Base-by-base conservation (phyloP, 2,113 vertebrate genomes). In the Meriones unguiculatus region DNA sequence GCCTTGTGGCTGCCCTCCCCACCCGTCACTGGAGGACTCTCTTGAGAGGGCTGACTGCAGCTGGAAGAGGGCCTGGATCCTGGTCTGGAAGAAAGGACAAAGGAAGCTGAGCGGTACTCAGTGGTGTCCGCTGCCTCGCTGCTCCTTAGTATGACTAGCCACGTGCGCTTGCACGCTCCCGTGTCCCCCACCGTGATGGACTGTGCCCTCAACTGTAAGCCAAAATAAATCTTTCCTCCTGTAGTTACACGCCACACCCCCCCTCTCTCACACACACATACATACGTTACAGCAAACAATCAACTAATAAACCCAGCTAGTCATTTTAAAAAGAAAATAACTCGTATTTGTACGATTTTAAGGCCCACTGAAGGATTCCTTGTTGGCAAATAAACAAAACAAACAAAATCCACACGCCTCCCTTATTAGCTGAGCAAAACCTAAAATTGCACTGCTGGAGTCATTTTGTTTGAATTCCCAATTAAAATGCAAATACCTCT, bases 391-490 rank as follows among this genome's bases (percentile, higher is more conserved):
- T 52, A 93, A 92, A 97, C 62, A 70, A 90, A 93, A 30, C 73
- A 78, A 87, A 93, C 52, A 80, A 92, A 96, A 50, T 67, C 28
- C 85, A 85, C 62, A 32, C 65, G 54, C 10, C 5, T 92, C 46
- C 70, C 50, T 22, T 84, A 41, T 64, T 87, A 94, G 64, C 75
- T 90, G 95, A 46, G 90, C 94, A 32, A 88, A 88, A 69, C 70
- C 77, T 88, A 93, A 96, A 92, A 90, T 69, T 18, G 46, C 64
- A 35, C 70, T 85, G 30, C 59, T 72, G 72, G 77, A 95, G 80
- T 86, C 75, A 76, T 95, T 96, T 94, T 91, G 75, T 93, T 84
- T 94, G 65, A 80, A 90, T 93, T 57, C 64, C 54, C 35, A 94
- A 76, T 72, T 81, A 96, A 91, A 91, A 91, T 88, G 72, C 35